These are phyloP conservation scores for Apodemia zela DNA, from an alignment of 2,888 invertebrate genomes.

Conservation along the genomic window DNA sequence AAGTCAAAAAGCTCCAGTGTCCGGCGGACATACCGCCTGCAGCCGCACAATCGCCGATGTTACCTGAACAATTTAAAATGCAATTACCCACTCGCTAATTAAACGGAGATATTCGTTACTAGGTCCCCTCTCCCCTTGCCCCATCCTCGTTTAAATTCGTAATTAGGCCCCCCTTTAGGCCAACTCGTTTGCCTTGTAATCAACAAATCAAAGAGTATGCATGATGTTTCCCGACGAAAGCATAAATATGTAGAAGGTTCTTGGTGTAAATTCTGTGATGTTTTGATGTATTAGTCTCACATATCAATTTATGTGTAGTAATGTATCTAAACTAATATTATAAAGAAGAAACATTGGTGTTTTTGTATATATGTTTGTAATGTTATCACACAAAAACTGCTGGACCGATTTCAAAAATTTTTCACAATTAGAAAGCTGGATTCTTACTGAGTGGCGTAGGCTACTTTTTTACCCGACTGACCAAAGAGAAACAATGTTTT, in stretches of 20 bases:
- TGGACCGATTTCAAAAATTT: too few relatives aligned
- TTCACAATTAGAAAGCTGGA: too few relatives aligned
- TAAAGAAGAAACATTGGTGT: too few relatives aligned
- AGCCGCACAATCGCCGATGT: constrained; percentile 22
- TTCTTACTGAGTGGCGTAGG: too few relatives aligned
- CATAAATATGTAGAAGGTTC: background rate
- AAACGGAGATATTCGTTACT: constrained; percentile 57
- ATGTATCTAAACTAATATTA: too few relatives aligned
- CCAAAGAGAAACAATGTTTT: too few relatives aligned
- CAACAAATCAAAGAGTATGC: constrained; percentile 33
- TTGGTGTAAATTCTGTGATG: too few relatives aligned
- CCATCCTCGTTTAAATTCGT: constrained; percentile 29
- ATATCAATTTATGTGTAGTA: too few relatives aligned
- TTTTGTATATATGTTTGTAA: too few relatives aligned
- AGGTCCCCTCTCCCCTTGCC: constrained; percentile 29
- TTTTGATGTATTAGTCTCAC: too few relatives aligned
- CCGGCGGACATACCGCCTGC: constrained; percentile 18
- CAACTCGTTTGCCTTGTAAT: constrained; percentile 33
- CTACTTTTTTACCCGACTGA: too few relatives aligned
- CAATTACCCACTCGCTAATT: constrained; percentile 61
- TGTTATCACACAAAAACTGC: too few relatives aligned
- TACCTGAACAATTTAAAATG: constrained; percentile 54
- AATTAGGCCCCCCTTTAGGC: constrained; percentile 32
- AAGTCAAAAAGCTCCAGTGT: constrained; percentile 5
- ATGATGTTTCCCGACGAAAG: background rate